A percentile compares a stretch with the other conserved stretches of the same genome.
Conservation (phyloP, 2,888 invertebrate species). For the Pecten maximus region DNA sequence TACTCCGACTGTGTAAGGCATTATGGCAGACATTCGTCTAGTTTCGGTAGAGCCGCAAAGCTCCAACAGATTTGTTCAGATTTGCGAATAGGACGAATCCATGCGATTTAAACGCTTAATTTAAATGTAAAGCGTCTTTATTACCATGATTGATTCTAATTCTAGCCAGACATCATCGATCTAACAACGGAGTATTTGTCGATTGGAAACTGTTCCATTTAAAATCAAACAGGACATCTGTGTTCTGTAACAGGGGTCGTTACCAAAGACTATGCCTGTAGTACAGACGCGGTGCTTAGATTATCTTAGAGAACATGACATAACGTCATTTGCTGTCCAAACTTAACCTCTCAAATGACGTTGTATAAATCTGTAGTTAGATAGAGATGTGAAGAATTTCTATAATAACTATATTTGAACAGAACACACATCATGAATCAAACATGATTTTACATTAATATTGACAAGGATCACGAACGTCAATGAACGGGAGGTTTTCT, state of each 20-base stretch:
- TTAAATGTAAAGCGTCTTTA: conserved; percentile 26
- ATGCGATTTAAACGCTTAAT: background rate
- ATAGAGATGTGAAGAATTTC: too few species aligned
- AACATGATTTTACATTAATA: too few species aligned
- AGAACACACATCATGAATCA: too few species aligned
- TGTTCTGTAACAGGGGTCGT: background rate
- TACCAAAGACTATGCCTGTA: background rate
- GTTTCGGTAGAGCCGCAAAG: background rate
- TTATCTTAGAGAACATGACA: background rate
- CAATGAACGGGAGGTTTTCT: too few species aligned
- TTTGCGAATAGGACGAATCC: background rate
- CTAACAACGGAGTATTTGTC: background rate
- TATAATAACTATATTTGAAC: too few species aligned
- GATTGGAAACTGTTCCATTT: background rate
- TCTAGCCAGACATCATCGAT: conserved; percentile 30
- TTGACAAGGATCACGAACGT: too few species aligned
- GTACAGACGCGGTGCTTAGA: background rate
- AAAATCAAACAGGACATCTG: background rate
- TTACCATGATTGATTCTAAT: conserved; percentile 25
- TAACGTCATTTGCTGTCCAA: background rate
- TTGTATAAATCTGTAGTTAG: background rate
- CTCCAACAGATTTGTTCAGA: background rate
- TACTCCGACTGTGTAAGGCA: background rate
- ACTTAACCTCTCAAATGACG: background rate
- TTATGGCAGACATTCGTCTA: background rate